These are phyloP conservation scores for Corythucha ciliata DNA, from an alignment of 2,888 invertebrate genomes.

Conservation along the genomic window DNA sequence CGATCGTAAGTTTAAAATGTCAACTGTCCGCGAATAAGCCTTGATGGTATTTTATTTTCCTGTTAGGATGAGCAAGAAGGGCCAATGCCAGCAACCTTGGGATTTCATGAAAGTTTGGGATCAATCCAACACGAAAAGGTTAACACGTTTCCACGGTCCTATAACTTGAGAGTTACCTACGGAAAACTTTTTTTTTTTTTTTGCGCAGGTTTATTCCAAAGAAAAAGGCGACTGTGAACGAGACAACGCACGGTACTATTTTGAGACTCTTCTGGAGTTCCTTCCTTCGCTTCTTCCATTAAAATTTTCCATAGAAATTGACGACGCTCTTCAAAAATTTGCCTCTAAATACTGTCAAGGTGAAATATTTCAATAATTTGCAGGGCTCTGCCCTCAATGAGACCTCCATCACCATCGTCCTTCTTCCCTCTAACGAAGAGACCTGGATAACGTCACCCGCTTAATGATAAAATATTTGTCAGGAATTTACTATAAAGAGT, in stretches of 20 bases:
- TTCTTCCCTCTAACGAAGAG: too few relatives aligned
- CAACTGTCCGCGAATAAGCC: not conserved
- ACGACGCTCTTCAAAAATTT: constrained; percentile 84
- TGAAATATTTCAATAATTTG: constrained; percentile 32
- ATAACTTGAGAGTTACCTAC: too few relatives aligned
- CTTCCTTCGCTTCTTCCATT: constrained; percentile 66
- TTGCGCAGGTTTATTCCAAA: constrained; percentile 38
- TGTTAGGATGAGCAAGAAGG: constrained; percentile 40
- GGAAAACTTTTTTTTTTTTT: too few relatives aligned
- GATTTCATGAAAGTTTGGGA: constrained; percentile 27
- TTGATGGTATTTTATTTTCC: constrained; percentile 11
- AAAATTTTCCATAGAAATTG: constrained; percentile 71
- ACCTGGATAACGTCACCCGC: too few relatives aligned
- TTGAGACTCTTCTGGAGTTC: constrained; percentile 51
- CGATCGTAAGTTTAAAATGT: constrained; percentile 1
- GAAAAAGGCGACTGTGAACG: constrained; percentile 72
- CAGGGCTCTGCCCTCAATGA: too few relatives aligned
- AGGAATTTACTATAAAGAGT: constrained; percentile 29
- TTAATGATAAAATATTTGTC: constrained; percentile 16
- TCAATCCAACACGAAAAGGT: constrained; percentile 20
- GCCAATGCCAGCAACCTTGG: constrained; percentile 31
- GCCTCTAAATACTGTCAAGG: constrained; percentile 85
- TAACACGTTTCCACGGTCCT: not conserved
- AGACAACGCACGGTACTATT: constrained; percentile 76
- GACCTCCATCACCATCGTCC: not conserved